These are phyloP conservation scores for Cephus pygmeus DNA, from an alignment of 2,888 invertebrate genomes.

Conservation along the genomic window DNA sequence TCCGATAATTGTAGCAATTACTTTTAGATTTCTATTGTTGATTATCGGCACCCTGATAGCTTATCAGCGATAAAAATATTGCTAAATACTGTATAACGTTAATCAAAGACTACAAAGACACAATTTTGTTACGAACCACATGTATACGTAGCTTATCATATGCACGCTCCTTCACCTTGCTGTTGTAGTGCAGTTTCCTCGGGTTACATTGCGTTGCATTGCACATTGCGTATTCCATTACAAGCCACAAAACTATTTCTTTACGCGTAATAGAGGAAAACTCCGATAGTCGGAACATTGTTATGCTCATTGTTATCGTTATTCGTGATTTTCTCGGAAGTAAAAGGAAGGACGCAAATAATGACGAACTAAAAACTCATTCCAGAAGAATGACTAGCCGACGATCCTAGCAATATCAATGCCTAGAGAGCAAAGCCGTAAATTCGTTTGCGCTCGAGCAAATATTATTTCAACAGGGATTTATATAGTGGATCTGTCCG, in stretches of 20 bases:
- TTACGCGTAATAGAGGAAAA: neutral
- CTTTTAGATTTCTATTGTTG: neutral
- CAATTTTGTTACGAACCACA: neutral
- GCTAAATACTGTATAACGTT: neutral
- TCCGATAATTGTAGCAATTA: neutral
- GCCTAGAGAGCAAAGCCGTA: neutral
- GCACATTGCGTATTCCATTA: neutral
- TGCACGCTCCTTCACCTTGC: neutral
- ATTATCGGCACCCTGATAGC: neutral
- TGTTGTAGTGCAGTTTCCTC: neutral
- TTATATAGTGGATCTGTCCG: slow-evolving; percentile 53
- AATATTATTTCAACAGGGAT: slow-evolving; percentile 57
- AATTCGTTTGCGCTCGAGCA: slow-evolving; percentile 24
- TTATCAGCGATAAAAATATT: neutral
- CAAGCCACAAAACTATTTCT: neutral
- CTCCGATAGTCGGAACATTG: neutral
- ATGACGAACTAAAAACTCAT: neutral
- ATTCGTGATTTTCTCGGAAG: neutral
- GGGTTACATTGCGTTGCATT: neutral
- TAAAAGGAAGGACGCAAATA: neutral
- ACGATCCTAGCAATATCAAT: neutral
- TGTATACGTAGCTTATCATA: neutral
- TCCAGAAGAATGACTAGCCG: neutral
- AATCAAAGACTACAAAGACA: neutral
- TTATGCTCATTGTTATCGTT: neutral